Evolutionary conservation across 2,113 vertebrate genomes (phyloP).

Genomic region (Neomonachus schauinslandi): DNA sequence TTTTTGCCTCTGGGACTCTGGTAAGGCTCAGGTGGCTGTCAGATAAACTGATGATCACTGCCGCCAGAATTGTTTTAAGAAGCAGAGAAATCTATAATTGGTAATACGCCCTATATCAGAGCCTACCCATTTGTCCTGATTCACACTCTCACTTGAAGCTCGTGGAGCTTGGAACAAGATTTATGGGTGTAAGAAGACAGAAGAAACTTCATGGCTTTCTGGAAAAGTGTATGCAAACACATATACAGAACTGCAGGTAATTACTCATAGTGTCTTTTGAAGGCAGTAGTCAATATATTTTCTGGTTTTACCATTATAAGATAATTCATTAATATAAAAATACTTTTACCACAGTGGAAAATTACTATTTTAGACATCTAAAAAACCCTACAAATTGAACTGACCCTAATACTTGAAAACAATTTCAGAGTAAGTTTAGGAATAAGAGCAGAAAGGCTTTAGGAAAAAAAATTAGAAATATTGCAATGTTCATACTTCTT

Average conservation of each 20-base stretch:
- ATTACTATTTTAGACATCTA: slow-evolving; percentile 8
- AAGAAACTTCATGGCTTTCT: neutral
- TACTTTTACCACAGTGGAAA: neutral
- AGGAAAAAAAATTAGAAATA: slow-evolving; percentile 31
- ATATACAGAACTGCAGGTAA: neutral
- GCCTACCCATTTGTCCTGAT: neutral
- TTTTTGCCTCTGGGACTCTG: neutral
- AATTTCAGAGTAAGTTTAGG: slow-evolving; percentile 11
- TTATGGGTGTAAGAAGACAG: neutral
- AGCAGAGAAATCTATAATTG: neutral
- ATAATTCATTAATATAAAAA: neutral
- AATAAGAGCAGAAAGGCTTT: neutral
- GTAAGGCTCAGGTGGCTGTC: neutral
- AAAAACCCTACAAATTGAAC: neutral
- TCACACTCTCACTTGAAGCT: neutral
- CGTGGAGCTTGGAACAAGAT: neutral
- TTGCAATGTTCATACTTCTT: neutral
- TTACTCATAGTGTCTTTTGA: neutral
- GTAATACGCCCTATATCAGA: neutral
- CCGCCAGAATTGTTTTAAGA: neutral
- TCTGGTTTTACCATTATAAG: neutral
- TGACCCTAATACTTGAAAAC: neutral
- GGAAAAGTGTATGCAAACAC: neutral
- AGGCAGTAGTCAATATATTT: neutral
- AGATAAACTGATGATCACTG: neutral